Evolutionary conservation across 2,888 invertebrate genomes (phyloP).

Genomic region (Lithophane socia): DNA sequence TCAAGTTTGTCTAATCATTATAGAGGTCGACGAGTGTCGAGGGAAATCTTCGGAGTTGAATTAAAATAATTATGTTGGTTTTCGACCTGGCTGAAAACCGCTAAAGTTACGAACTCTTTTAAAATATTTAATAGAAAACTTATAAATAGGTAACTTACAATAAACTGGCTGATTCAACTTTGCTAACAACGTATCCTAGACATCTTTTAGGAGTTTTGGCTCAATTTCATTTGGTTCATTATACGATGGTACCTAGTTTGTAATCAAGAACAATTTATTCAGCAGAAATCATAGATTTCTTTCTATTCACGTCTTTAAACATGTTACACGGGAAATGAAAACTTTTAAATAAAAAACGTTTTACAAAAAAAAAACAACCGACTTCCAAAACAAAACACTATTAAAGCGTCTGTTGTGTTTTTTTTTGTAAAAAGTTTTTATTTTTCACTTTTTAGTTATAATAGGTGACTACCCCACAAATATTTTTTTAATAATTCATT

Average conservation of each 20-base stretch:
- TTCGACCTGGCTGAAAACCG: slow-evolving; percentile 59
- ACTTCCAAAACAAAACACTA: too few species aligned
- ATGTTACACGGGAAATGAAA: not conserved
- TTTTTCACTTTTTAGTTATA: too few species aligned
- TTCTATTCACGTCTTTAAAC: not conserved
- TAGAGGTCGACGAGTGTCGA: slow-evolving; percentile 72
- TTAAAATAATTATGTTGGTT: slow-evolving; percentile 67
- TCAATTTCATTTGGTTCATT: too few species aligned
- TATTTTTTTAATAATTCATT: too few species aligned
- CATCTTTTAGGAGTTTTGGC: slow-evolving; percentile 12
- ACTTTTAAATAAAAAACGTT: too few species aligned
- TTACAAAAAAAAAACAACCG: too few species aligned
- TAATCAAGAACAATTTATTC: not conserved
- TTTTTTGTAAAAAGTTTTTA: too few species aligned
- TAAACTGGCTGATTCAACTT: slow-evolving; percentile 39
- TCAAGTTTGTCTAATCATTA: slow-evolving; percentile 79
- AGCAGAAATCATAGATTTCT: not conserved
- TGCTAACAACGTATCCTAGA: slow-evolving; percentile 38
- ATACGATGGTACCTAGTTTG: not conserved
- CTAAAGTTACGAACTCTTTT: slow-evolving; percentile 55
- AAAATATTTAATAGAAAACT: slow-evolving; percentile 52
- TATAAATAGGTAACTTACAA: slow-evolving; percentile 49
- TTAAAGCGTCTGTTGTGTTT: too few species aligned
- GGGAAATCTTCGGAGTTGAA: slow-evolving; percentile 81
- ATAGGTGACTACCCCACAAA: too few species aligned